phyloP scores from a whole-genome alignment of 2,888 invertebrate species.

The Aelia acuminata region DNA sequence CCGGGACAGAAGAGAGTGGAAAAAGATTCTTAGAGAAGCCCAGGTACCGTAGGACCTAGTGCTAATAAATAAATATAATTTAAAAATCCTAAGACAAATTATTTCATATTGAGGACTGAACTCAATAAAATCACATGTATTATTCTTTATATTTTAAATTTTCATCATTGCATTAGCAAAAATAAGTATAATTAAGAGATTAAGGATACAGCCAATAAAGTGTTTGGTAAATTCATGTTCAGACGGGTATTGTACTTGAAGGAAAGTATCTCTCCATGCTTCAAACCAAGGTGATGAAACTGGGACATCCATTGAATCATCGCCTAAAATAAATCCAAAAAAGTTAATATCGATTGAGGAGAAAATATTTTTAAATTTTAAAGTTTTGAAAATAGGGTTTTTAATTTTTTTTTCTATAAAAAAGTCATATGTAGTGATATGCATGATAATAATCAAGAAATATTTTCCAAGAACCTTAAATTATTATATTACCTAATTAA shows the following conservation, averaged over 20 bases:
- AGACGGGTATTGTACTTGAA: slow-evolving; percentile 87
- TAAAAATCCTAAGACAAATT: no score
- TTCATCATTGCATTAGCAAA: not conserved
- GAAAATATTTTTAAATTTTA: not conserved
- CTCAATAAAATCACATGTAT: no score
- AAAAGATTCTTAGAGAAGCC: no score
- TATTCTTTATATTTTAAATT: no score
- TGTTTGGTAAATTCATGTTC: slow-evolving; percentile 98
- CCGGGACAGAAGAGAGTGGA: no score
- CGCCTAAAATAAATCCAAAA: slow-evolving; percentile 67
- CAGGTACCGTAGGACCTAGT: no score
- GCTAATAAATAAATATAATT: no score
- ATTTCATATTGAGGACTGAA: no score
- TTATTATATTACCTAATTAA: not conserved
- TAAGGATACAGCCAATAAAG: slow-evolving; percentile 78
- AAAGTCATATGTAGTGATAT: no score
- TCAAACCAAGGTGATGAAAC: slow-evolving; percentile 94
- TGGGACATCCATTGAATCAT: slow-evolving; percentile 79
- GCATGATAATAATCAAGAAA: no score
- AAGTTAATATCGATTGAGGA: not conserved
- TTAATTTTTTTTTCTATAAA: no score
- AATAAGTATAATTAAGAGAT: not conserved
- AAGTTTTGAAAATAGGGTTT: not conserved
- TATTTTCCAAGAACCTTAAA: not conserved
- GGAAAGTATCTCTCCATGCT: slow-evolving; percentile 92